Evolutionary conservation across 2,888 invertebrate species (phyloP), one percentile per base, ranked within the genome.

Genomic region (Heliconius ismenius): DNA sequence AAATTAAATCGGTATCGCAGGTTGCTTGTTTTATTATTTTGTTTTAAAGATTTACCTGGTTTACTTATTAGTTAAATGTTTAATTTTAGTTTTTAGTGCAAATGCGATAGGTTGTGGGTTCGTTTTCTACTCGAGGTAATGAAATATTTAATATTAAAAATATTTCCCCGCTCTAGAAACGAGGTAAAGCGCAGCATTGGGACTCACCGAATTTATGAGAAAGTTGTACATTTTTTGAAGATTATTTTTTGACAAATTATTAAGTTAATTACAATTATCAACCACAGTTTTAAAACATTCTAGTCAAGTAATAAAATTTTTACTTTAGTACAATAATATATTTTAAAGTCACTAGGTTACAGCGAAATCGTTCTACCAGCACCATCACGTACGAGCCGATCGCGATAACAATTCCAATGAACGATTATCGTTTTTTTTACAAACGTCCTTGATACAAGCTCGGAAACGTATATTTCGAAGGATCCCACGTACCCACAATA

Each of bases 341-440:
- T 54, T 70, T 70, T 70, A 15, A 58, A 54, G 58, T 58, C 15
- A 58, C 7, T 62, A 62, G 1, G 32, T 32, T 58, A n/a, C 39
- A 62, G 21, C 3, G 73, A 39, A 43, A 43, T n/a, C 62, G 62
- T 28, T 74, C 76, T 43, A 36, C 24, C 67, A 68, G 43, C 43
- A 54, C 64, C 69, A 65, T 77, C 77, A 73, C 75, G 77, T 74
- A 63, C 74, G 67, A 73, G 74, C 74, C 72, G 76, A 75, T 78
- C 75, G 72, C 70, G 75, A 79, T 79, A 82, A 78, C 78, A 77
- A 75, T 80, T 74, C 75, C 78, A 78, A 75, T 65, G 60, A 80
- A 78, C 76, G 78, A 77, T 78, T 79, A 79, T 75, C 74, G 78
- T 77, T 81, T 80, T 76, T 43, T 78, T 78, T 75, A 81, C 78